A percentile compares a stretch with the other conserved stretches of the same genome.
phyloP scores from a whole-genome alignment of 2,888 invertebrate genomes.

The Tolmerus cingulatus region DNA sequence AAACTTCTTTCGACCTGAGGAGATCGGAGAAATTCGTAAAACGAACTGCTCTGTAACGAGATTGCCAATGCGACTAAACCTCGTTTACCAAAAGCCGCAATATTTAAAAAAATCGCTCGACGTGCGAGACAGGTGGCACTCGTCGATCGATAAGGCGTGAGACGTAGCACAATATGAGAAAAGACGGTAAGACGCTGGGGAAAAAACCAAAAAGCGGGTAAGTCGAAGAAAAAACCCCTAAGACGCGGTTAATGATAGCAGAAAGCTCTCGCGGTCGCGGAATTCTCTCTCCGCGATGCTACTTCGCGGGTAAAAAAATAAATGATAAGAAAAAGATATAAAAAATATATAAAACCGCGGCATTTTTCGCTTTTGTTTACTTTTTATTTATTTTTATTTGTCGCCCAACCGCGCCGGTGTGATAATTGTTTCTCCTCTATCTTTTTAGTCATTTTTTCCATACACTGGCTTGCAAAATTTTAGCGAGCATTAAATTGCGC shows the following conservation, averaged over 20 bases:
- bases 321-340: background rate
- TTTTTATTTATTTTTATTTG: background rate
- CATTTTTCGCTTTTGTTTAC: background rate
- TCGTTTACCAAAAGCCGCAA: slow-evolving; percentile 18
- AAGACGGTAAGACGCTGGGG: background rate
- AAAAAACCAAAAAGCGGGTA: background rate
- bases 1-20: background rate
- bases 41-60: background rate
- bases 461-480: background rate
- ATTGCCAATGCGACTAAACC: slow-evolving; percentile 15
- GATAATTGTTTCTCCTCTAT: background rate
- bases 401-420: background rate
- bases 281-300: background rate
- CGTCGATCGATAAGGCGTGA: slow-evolving; percentile 2
- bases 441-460: background rate
- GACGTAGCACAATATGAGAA: slow-evolving; percentile 19
- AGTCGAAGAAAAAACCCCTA: background rate
- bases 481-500: background rate
- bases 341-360: background rate
- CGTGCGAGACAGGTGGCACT: background rate
- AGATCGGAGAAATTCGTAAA: background rate
- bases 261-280: slow-evolving; percentile 2
- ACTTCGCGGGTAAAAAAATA: background rate
- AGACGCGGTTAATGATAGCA: background rate
- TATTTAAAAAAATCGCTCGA: slow-evolving; percentile 13